Conservation (phyloP, 2,888 invertebrate genomes). For the Podabrus alpinus region DNA sequence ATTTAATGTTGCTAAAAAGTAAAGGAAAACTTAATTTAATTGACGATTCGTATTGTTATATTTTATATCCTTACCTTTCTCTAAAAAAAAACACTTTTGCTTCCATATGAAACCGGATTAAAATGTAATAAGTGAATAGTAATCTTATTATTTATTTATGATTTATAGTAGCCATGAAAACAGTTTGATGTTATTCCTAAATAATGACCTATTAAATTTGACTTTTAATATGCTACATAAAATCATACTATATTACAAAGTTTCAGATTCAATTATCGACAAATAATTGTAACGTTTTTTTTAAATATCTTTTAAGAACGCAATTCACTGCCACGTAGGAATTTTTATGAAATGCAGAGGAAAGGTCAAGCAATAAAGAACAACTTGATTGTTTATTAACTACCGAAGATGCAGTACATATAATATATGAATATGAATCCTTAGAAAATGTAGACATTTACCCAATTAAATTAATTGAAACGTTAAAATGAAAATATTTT, state of each 20-base stretch:
- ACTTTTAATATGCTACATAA: not conserved
- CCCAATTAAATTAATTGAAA: no score
- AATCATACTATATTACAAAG: not conserved
- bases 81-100: not conserved
- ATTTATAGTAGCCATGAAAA: not conserved
- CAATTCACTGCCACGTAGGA: not conserved
- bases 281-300: not conserved
- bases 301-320: not conserved
- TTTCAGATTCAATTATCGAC: not conserved
- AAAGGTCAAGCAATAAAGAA: not conserved
- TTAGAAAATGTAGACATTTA: not conserved
- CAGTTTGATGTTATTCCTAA: not conserved
- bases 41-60: not conserved
- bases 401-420: not conserved
- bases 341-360: not conserved
- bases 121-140: not conserved
- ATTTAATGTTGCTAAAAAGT: no score
- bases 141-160: not conserved
- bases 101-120: not conserved
- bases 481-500: no score
- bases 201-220: not conserved
- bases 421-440: not conserved
- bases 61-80: not conserved
- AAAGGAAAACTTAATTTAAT: no score
- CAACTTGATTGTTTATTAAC: not conserved